These are phyloP conservation scores for Selene dorsalis DNA, from an alignment of 2,797 vertebrate species.

Conservation along the genomic window DNA sequence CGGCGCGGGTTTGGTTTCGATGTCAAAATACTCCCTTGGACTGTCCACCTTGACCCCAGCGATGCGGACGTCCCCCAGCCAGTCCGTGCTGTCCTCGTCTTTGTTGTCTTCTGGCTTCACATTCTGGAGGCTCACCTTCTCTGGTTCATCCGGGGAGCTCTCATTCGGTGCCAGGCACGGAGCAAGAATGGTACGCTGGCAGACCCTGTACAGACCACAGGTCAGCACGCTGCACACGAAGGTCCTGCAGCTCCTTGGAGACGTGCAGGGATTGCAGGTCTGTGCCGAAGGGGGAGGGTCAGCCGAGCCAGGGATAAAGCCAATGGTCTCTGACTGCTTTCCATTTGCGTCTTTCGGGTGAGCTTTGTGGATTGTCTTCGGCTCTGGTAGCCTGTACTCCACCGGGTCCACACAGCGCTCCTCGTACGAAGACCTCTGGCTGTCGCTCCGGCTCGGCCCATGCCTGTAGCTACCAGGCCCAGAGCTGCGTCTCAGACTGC, in stretches of 20 bases:
- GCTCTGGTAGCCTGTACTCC: slow-evolving; percentile 59
- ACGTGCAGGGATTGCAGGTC: slow-evolving; percentile 84
- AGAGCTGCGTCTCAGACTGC: slow-evolving; percentile 67
- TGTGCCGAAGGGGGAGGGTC: slow-evolving; percentile 73
- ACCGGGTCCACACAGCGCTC: slow-evolving; percentile 83
- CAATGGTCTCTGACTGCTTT: slow-evolving; percentile 82
- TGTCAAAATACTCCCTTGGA: slow-evolving; percentile 80
- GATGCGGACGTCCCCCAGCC: slow-evolving; percentile 80
- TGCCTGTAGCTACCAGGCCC: slow-evolving; percentile 43
- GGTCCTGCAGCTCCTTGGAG: slow-evolving; percentile 84
- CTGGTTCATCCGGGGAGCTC: slow-evolving; percentile 73
- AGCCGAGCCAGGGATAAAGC: slow-evolving; percentile 87
- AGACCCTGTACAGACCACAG: slow-evolving; percentile 89
- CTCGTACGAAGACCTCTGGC: slow-evolving; percentile 77
- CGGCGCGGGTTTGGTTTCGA: neutral
- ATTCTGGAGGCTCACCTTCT: slow-evolving; percentile 75
- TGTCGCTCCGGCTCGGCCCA: slow-evolving; percentile 49
- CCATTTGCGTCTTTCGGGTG: slow-evolving; percentile 83
- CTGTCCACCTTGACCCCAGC: slow-evolving; percentile 90
- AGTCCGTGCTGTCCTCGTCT: slow-evolving; percentile 61
- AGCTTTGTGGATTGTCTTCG: slow-evolving; percentile 75
- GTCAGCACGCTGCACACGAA: slow-evolving; percentile 91
- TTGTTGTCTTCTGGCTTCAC: slow-evolving; percentile 24
- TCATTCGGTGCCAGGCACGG: slow-evolving; percentile 83
- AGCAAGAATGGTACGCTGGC: slow-evolving; percentile 81